Conservation (phyloP, 2,888 invertebrate species). For the Ichneumon xanthorius region DNA sequence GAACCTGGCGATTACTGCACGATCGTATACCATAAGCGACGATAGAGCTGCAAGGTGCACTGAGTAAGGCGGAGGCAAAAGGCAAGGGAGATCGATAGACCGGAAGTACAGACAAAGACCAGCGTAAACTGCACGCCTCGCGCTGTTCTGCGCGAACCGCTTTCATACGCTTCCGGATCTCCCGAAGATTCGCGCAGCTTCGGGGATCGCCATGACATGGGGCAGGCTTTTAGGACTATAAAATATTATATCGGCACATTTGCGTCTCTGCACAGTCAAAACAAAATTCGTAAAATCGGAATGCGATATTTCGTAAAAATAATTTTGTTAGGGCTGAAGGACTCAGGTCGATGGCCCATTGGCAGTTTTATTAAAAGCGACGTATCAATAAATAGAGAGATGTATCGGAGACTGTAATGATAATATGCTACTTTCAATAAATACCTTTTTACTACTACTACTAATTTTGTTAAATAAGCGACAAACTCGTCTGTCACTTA, state of each 20-base stretch:
- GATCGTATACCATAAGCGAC: neutral
- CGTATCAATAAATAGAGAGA: no score
- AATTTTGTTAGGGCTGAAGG: no score
- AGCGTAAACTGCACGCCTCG: neutral
- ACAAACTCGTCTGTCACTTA: no score
- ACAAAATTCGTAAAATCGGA: no score
- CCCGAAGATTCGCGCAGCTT: neutral
- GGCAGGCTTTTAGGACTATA: neutral
- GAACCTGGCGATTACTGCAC: neutral
- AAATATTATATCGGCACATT: neutral
- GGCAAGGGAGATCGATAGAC: conserved; percentile 60
- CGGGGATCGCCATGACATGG: neutral
- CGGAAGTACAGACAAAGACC: conserved; percentile 57
- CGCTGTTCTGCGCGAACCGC: conserved; percentile 16
- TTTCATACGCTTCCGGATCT: conserved; percentile 15
- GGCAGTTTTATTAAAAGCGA: no score
- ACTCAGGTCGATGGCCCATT: no score
- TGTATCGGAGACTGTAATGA: no score
- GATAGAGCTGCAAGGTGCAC: conserved; percentile 2
- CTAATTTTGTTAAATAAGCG: no score
- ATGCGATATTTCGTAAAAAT: no score
- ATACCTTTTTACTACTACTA: no score
- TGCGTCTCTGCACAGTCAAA: no score
- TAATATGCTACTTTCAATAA: no score
- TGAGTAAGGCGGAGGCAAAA: conserved; percentile 9